Evolutionary conservation across 64 coral and sea anemone genomes (phyloP), one percentile per base, ranked within the genome.

Genomic region (Astreopora myriophthalma): DNA sequence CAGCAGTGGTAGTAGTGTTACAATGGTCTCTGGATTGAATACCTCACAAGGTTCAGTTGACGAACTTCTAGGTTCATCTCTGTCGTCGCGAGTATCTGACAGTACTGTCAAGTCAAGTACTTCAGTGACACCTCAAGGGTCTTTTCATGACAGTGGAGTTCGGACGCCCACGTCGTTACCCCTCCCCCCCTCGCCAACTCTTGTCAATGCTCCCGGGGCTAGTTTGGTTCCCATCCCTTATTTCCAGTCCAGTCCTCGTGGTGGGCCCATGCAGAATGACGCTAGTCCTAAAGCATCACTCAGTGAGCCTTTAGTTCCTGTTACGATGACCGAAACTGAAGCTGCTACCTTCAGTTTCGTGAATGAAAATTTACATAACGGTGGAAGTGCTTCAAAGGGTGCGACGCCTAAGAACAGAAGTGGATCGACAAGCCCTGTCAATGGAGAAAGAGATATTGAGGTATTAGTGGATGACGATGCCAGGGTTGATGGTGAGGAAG

Each of bases 1-100:
- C 44, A 96, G 95, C 68, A 89, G 86, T 29, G 85, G 92, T 7
- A 94, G 92, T 51, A 94, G 92, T 89, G 87, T 93, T 23, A 96
- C 95, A 11, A 69, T 70, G 34, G 91, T 96, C 30, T 89, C 95
- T 34, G 63, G 86, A 26, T 78, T 96, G 5, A 92, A 89, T 44
- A 90, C 55, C 42, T 96, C 95, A 8, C 78, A 86, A 8, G 86
- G 38, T 17, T 94, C 92, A 48, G 48, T 85, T 24, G 93, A 91
- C 16, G 80, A 77, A n/a, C 80, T 46, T 61, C 29, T 73, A 16
- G 78, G 65, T 23, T 89, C 87, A 30, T 96, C 91, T 33, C 85
- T 93, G 14, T 93, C 91, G 7, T 96, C 95, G 33, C 84, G 63
- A 8, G 69, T 93, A 2, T 96, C 95, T 22, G 91, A 96, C 68